These are phyloP conservation scores for Enteromius fasciolatus DNA, from an alignment of 2,797 vertebrate genomes.

Conservation along the genomic window DNA sequence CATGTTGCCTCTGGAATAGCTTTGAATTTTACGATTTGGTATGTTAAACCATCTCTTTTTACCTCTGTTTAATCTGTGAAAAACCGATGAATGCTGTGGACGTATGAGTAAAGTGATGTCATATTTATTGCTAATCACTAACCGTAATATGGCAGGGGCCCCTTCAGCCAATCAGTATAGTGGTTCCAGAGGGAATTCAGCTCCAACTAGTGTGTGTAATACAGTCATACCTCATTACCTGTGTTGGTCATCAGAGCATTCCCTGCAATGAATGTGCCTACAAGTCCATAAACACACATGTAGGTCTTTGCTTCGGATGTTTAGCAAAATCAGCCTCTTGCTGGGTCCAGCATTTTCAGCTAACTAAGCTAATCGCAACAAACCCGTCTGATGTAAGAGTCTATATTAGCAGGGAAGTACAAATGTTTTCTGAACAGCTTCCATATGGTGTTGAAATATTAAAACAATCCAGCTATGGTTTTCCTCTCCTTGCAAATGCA, in stretches of 20 bases:
- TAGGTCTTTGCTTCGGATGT: constrained; percentile 40
- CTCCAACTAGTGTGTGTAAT: constrained; percentile 58
- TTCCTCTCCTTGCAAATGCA: constrained; percentile 70
- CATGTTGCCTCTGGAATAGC: background rate
- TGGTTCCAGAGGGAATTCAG: constrained; percentile 36
- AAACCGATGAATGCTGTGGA: constrained; percentile 6
- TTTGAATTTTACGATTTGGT: background rate
- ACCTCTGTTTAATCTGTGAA: background rate
- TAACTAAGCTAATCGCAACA: constrained; percentile 50
- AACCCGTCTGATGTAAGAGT: constrained; percentile 65
- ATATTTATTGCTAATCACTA: constrained; percentile 59
- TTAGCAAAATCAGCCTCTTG: constrained; percentile 42
- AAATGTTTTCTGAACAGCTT: constrained; percentile 66
- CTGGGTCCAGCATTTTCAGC: constrained; percentile 63
- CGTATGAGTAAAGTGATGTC: constrained; percentile 53
- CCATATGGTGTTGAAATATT: constrained; percentile 72
- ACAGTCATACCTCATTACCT: constrained; percentile 63
- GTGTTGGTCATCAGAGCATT: constrained; percentile 53
- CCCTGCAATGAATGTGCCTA: constrained; percentile 29
- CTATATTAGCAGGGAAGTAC: constrained; percentile 61
- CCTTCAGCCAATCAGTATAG: constrained; percentile 42
- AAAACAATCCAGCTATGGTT: constrained; percentile 72
- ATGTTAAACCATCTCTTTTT: constrained; percentile 2
- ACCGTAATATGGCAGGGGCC: constrained; percentile 45
- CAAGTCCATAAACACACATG: constrained; percentile 44